A percentile compares a stretch with the other conserved stretches of the same genome.
phyloP scores from a whole-genome alignment of 2,888 invertebrate genomes.

The Colletes collaris region DNA sequence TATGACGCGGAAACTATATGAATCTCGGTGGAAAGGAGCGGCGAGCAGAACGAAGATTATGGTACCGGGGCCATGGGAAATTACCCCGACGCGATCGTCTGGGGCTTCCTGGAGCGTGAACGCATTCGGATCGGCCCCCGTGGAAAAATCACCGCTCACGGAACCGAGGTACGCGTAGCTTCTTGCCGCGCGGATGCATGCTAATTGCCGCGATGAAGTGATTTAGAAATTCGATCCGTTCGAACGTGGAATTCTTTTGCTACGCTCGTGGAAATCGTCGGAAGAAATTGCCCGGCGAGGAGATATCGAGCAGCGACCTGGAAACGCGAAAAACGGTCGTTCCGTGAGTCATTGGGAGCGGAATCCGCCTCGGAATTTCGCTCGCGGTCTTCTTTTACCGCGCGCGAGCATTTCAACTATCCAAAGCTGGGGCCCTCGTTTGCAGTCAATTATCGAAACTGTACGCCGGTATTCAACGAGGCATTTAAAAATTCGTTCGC shows the following conservation, averaged over 20 bases:
- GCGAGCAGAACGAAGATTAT: slow-evolving; percentile 47
- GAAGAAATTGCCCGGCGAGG: neutral
- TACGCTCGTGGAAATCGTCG: neutral
- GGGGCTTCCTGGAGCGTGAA: slow-evolving; percentile 38
- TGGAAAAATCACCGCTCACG: slow-evolving; percentile 16
- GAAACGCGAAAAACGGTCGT: neutral
- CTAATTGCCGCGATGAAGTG: neutral
- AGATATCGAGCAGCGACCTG: neutral
- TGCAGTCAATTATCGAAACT: too few species aligned
- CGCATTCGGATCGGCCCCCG: neutral
- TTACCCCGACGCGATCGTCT: slow-evolving; percentile 28
- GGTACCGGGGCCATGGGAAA: slow-evolving; percentile 53
- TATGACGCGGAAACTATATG: slow-evolving; percentile 31
- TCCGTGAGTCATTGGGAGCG: too few species aligned
- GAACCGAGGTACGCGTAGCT: neutral
- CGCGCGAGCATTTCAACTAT: too few species aligned
- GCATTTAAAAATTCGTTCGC: too few species aligned
- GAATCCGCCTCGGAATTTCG: too few species aligned
- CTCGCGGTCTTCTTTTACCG: too few species aligned
- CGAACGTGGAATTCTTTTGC: neutral
- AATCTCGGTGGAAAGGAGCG: slow-evolving; percentile 45
- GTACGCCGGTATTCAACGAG: too few species aligned
- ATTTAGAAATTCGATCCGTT: neutral
- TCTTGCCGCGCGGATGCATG: neutral
- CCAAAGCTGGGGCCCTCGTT: too few species aligned